phyloP scores from a whole-genome alignment of 2,888 invertebrate species.

The Nysson spinosus region DNA sequence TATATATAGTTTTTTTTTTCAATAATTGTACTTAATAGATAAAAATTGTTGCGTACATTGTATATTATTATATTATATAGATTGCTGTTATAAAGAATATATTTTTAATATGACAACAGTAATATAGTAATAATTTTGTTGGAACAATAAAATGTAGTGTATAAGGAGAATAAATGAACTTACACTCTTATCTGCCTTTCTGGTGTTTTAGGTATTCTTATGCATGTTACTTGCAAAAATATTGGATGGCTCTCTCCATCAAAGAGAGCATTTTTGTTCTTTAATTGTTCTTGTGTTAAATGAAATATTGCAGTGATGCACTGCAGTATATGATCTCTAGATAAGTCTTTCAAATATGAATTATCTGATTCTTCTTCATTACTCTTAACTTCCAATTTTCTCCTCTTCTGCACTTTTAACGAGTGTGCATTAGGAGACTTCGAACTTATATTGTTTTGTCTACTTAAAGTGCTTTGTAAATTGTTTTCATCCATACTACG shows the following conservation, averaged over 20 bases:
- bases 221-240: constrained; percentile 81
- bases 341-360: constrained; percentile 41
- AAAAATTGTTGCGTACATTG: no score
- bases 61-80: not conserved
- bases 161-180: constrained; percentile 69
- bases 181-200: constrained; percentile 82
- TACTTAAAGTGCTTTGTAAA: not conserved
- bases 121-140: not conserved
- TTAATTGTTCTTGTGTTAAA: constrained; percentile 67
- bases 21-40: no score
- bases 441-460: not conserved
- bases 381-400: not conserved
- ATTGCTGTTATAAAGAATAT: not conserved
- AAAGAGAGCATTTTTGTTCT: constrained; percentile 78
- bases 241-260: constrained; percentile 79
- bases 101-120: not conserved
- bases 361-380: constrained; percentile 3
- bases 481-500: not conserved
- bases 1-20: no score
- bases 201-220: constrained; percentile 82
- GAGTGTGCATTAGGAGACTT: not conserved
- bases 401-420: constrained; percentile 5
- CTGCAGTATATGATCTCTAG: constrained; percentile 66
- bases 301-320: constrained; percentile 73
- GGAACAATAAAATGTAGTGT: not conserved